Evolutionary conservation across 2,888 invertebrate genomes (phyloP), one percentile per base, ranked within the genome.

Genomic region (Ptilodon capucinus): DNA sequence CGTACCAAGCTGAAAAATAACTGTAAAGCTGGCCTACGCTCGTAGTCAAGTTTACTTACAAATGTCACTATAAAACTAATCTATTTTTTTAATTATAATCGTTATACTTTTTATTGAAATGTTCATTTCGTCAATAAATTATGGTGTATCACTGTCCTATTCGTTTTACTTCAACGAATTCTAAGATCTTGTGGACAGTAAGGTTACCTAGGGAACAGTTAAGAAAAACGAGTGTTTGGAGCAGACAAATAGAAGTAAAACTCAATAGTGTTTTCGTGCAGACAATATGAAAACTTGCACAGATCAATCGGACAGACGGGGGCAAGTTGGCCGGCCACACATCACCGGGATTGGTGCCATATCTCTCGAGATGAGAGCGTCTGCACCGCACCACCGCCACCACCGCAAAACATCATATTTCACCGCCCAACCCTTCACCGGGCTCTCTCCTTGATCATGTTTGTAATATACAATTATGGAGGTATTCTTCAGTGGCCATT

Each of bases 381-480:
- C 57, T 66, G 63, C 58, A 68, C 63, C 66, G 51, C 63, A 46
- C 36, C 68, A 57, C 53, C 43, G 46, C 74, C n/a, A 64, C 68
- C 58, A 57, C 53, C 43, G 46, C 74, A 75, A 71, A 74, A 76
- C 76, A 76, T 74, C 71, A 78, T 79, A 77, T 77, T 72, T 79
- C 77, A 79, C 55, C 62, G 65, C 70, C 71, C 64, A 68, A 65
- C 61, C 62, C 53, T 54, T 52, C 54, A 48, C 28, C 42, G 50
- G 53, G 55, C 51, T 60, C 49, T 60, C 59, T 51, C 46, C 57
- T 55, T 51, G 62, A 60, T 59, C 58, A 57, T 48, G 56, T 64
- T 53, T 36, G 44, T 55, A 14, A 16, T 11, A 32, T 23, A 23
- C 9, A 35, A 18, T 41, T 42, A 38, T 14, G 16, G 18, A 17